phyloP scores from a whole-genome alignment of 1,140 invertebrate species.

The Oedothorax gibbosus region DNA sequence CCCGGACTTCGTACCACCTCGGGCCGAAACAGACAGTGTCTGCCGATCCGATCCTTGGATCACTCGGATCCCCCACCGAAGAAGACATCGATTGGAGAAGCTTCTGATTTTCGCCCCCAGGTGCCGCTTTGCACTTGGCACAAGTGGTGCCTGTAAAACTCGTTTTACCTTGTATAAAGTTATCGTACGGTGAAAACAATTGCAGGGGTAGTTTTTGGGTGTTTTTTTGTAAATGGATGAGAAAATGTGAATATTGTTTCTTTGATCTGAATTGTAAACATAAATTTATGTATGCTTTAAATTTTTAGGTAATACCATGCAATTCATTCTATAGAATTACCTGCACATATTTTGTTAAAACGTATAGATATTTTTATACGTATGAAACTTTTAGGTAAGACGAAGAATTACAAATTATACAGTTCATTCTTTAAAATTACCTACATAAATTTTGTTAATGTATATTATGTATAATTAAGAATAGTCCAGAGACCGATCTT shows the following conservation, averaged over 20 bases:
- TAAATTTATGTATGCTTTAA: too few species aligned
- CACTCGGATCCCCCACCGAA: constrained; percentile 41
- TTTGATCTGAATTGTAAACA: too few species aligned
- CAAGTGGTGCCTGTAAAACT: constrained; percentile 14
- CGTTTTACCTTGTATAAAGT: constrained; percentile 53
- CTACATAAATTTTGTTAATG: neutral
- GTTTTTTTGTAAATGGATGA: too few species aligned
- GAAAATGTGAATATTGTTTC: too few species aligned
- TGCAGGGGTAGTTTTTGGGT: neutral
- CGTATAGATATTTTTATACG: too few species aligned
- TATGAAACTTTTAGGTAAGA: too few species aligned
- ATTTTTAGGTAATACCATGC: too few species aligned
- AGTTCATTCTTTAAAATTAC: too few species aligned
- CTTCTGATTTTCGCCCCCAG: constrained; percentile 12
- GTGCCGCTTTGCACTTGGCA: constrained; percentile 17
- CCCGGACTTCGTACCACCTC: neutral
- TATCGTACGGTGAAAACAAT: neutral
- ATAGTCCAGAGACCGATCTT: too few species aligned
- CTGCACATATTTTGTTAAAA: too few species aligned
- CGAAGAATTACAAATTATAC: too few species aligned
- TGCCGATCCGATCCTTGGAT: constrained; percentile 26
- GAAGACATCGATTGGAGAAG: constrained; percentile 42
- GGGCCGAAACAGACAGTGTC: constrained; percentile 48
- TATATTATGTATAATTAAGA: neutral
- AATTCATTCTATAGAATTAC: too few species aligned